Evolutionary conservation across 92 coral and sea anemone species (phyloP).

Genomic region (Isaurus tuberculatus): DNA sequence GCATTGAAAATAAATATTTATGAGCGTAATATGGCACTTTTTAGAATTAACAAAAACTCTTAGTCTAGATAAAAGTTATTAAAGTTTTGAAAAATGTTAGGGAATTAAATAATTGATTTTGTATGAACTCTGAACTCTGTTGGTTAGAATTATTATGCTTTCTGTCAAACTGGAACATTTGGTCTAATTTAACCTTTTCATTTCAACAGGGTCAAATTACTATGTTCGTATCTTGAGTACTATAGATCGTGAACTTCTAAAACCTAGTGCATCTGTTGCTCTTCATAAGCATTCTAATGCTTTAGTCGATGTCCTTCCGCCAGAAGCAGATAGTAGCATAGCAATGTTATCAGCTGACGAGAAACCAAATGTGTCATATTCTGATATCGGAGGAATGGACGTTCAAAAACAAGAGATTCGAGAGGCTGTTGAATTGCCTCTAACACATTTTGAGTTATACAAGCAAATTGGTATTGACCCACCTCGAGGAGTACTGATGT

Average conservation of each 20-base stretch:
- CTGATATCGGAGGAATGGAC: slow-evolving; percentile 99
- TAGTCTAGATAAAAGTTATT: too few species aligned
- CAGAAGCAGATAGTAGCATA: slow-evolving; percentile 98
- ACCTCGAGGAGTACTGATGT: slow-evolving; percentile 96
- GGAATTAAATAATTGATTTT: too few species aligned
- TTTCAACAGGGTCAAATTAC: slow-evolving; percentile 86
- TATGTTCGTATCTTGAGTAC: slow-evolving; percentile 95
- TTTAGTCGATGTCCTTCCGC: slow-evolving; percentile 95
- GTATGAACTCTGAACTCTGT: too few species aligned
- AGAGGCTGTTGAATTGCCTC: slow-evolving; percentile 96
- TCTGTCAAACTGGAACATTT: too few species aligned
- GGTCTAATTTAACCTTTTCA: background rate
- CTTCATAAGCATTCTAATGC: slow-evolving; percentile 99
- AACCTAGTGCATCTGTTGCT: slow-evolving; percentile 99
- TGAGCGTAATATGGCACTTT: too few species aligned
- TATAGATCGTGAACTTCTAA: slow-evolving; percentile 92
- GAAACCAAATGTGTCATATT: slow-evolving; percentile 87
- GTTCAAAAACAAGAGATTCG: slow-evolving; percentile 99
- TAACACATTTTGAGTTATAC: slow-evolving; percentile 99
- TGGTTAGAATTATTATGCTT: too few species aligned
- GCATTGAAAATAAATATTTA: too few species aligned
- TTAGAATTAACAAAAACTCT: too few species aligned
- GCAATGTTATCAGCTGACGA: slow-evolving; percentile 96
- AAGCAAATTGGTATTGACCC: slow-evolving; percentile 99
- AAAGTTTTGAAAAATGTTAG: too few species aligned